phyloP scores from a whole-genome alignment of 2,797 vertebrate genomes.

The Taeniopygia guttata region DNA sequence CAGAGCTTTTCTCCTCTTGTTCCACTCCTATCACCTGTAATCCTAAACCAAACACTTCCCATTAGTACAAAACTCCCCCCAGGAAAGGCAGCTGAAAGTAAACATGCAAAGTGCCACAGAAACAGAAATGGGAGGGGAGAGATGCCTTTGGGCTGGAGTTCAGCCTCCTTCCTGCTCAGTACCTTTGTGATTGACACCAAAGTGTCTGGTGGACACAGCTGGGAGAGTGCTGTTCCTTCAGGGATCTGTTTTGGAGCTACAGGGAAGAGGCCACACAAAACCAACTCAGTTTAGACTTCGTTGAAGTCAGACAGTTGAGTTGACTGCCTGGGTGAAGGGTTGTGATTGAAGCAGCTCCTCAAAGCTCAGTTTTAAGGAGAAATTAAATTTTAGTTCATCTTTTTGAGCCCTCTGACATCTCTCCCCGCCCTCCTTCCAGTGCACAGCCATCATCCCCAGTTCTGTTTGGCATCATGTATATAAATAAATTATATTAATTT shows the following conservation, averaged over 20 bases:
- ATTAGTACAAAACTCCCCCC: background rate
- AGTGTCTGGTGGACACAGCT: background rate
- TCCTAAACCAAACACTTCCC: background rate
- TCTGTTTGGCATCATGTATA: background rate
- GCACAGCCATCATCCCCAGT: background rate
- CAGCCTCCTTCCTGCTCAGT: background rate
- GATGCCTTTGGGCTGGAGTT: background rate
- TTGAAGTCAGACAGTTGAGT: background rate
- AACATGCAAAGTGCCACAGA: background rate
- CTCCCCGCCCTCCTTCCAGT: background rate
- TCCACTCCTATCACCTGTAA: background rate
- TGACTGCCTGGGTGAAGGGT: background rate
- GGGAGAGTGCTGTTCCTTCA: background rate
- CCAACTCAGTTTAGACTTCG: background rate
- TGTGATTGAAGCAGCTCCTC: background rate
- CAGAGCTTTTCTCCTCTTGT: background rate
- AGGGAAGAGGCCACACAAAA: background rate
- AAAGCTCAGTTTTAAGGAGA: background rate
- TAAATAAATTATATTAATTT: conserved; percentile 58
- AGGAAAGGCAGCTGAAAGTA: background rate
- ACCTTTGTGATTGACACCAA: background rate
- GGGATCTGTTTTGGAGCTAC: background rate
- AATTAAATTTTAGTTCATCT: background rate
- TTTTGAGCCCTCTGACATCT: background rate
- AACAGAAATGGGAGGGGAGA: background rate